Evolutionary conservation across 2,888 invertebrate species (phyloP).

Genomic region (Brenthis ino): DNA sequence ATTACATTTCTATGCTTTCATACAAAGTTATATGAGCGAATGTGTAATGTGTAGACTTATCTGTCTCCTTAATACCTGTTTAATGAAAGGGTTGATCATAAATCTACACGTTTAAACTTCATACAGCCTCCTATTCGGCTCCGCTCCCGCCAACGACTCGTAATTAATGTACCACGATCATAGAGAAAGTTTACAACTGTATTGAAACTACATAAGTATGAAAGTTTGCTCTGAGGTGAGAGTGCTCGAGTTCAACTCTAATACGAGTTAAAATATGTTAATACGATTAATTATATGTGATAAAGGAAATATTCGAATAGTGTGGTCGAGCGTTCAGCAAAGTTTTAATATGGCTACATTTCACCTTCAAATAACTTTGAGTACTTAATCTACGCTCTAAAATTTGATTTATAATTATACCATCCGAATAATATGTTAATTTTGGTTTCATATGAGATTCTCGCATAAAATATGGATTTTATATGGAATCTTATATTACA

Average conservation of each 20-base stretch:
- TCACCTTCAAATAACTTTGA: constrained; percentile 40
- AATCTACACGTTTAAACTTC: constrained; percentile 79
- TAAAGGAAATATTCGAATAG: constrained; percentile 41
- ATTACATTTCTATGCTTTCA: constrained; percentile 68
- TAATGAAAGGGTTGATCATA: constrained; percentile 81
- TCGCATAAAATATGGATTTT: neutral
- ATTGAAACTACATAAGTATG: constrained; percentile 76
- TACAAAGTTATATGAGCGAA: constrained; percentile 72
- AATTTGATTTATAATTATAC: constrained; percentile 35
- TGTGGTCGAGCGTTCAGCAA: constrained; percentile 32
- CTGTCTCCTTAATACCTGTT: constrained; percentile 79
- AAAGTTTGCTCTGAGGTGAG: constrained; percentile 71
- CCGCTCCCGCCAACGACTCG: constrained; percentile 61
- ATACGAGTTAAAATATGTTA: constrained; percentile 71
- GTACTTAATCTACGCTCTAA: constrained; percentile 30
- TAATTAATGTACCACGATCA: constrained; percentile 78
- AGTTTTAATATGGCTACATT: constrained; percentile 40
- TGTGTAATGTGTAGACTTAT: constrained; percentile 73
- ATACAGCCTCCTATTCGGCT: constrained; percentile 74
- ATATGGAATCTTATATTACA: neutral
- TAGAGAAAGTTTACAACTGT: constrained; percentile 76
- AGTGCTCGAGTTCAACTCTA: constrained; percentile 69
- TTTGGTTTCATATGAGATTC: constrained; percentile 20
- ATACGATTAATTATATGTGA: constrained; percentile 55
- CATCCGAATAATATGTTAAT: constrained; percentile 20